Evolutionary conservation across 2,888 invertebrate species (phyloP).

Genomic region (Neoascia interrupta): DNA sequence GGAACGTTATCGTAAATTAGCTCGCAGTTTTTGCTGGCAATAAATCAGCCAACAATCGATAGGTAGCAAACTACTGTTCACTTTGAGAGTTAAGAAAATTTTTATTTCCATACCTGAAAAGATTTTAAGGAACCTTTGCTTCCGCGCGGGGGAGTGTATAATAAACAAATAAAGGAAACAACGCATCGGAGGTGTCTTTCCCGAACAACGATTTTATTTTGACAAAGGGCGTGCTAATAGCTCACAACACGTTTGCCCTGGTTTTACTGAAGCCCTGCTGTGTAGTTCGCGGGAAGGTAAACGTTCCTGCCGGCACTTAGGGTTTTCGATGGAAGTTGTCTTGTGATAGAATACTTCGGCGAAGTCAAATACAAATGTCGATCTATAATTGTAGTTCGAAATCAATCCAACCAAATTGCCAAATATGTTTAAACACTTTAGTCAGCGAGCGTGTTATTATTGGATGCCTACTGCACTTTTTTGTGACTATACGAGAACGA

Average conservation of each 20-base stretch:
- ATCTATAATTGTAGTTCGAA: no score
- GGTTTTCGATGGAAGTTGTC: no score
- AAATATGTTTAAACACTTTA: no score
- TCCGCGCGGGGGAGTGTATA: constrained; percentile 3
- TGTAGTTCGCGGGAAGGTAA: constrained; percentile 19
- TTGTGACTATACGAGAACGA: no score
- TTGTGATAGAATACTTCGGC: no score
- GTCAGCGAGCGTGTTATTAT: no score
- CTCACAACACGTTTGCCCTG: constrained; percentile 22
- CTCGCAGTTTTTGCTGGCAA: constrained; percentile 11
- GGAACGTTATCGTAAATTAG: background rate
- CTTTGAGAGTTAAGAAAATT: background rate
- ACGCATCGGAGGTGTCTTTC: background rate
- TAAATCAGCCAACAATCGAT: constrained; percentile 11
- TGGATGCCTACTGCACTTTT: no score
- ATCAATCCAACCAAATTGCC: no score
- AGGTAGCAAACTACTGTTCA: background rate
- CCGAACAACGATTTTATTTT: constrained; percentile 39
- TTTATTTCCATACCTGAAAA: constrained; percentile 1
- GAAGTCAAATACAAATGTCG: no score
- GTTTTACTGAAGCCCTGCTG: background rate
- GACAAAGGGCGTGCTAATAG: constrained; percentile 18
- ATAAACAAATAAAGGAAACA: constrained; percentile 30
- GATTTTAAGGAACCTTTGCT: constrained; percentile 20
- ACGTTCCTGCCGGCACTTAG: no score